Percentiles rank a stretch among this genome's conserved stretches.
phyloP scores from a whole-genome alignment of 2,113 vertebrate species.

The Merops nubicus region DNA sequence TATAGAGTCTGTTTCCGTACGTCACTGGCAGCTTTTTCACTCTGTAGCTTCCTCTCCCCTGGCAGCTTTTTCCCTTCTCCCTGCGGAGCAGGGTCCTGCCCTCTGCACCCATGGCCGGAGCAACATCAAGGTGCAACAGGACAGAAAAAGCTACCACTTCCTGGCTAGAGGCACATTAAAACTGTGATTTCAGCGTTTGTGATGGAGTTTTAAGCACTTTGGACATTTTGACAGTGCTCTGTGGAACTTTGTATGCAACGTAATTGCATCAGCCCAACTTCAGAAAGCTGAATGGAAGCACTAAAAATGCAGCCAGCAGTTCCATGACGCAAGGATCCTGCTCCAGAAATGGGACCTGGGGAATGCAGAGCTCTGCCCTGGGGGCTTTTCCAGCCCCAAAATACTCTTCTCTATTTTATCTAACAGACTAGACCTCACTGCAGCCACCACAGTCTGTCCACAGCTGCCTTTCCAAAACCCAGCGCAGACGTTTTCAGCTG shows the following conservation, averaged over 20 bases:
- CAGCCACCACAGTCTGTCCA: not conserved
- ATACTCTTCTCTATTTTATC: not conserved
- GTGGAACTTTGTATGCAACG: not conserved
- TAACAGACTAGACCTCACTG: too few species aligned
- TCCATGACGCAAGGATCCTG: not conserved
- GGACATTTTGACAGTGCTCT: not conserved
- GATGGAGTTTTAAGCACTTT: not conserved
- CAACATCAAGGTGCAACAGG: not conserved
- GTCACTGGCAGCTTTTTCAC: too few species aligned
- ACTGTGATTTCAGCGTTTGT: rapidly evolving
- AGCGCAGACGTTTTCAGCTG: rapidly evolving
- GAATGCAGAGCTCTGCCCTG: not conserved
- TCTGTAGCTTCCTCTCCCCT: not conserved
- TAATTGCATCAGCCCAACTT: not conserved
- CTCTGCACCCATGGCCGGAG: not conserved
- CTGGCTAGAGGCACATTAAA: not conserved
- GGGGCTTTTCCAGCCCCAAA: not conserved
- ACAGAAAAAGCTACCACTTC: not conserved
- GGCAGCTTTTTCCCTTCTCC: not conserved
- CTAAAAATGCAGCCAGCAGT: not conserved
- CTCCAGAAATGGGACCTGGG: not conserved
- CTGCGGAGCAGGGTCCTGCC: not conserved
- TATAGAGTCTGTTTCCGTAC: too few species aligned
- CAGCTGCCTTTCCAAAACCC: not conserved
- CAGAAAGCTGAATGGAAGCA: not conserved